Evolutionary conservation across 2,888 invertebrate species (phyloP), one percentile per base, ranked within the genome.

Genomic region (Drosophila tanythrix): DNA sequence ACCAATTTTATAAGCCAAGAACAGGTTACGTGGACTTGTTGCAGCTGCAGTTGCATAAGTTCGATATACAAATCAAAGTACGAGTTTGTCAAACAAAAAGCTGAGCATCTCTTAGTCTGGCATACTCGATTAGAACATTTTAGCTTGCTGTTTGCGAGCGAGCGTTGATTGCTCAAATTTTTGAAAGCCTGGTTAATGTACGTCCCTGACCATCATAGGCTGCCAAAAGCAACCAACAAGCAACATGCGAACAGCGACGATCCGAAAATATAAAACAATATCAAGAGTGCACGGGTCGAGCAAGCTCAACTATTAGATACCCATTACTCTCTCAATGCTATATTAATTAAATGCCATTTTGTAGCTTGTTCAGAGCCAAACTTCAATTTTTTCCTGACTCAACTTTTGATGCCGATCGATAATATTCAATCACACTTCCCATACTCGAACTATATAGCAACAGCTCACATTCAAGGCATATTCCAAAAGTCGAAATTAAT

Each of bases 151-250:
- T 13, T 38, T 5, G 31, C 8, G 43, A 25, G 40, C 76, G 66
- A 57, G 33, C 70, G 70, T 13, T 21, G 31, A 36, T 13, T 31
- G 33, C 25, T 18, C 2, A 56, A 13, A n/a, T 48, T 50, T 21
- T 51, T 55, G 48, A 56, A 43, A 55, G 63, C 46, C 51, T 74
- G 76, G 81, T 77, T 80, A 83, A 83, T 77, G 88, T 40, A 79
- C 88, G 86, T 79, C 86, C 86, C 79, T 87, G 86, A 80, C 86
- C 86, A 83, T 88, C 88, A 60, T 66, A 46, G 56, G 29, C 56
- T 66, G 71, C n/a, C 61, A 61, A 65, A 53, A 58, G 29, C 64
- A 57, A 69, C 33, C 38, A 48, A 5, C 21, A 2, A 21, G 4
- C 29, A 29, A 29, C 36, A 15, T 6, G 3, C 46, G 46, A 69